Conservation (phyloP, 2,888 invertebrate species). For the Branchipolynoe longqiensis region DNA sequence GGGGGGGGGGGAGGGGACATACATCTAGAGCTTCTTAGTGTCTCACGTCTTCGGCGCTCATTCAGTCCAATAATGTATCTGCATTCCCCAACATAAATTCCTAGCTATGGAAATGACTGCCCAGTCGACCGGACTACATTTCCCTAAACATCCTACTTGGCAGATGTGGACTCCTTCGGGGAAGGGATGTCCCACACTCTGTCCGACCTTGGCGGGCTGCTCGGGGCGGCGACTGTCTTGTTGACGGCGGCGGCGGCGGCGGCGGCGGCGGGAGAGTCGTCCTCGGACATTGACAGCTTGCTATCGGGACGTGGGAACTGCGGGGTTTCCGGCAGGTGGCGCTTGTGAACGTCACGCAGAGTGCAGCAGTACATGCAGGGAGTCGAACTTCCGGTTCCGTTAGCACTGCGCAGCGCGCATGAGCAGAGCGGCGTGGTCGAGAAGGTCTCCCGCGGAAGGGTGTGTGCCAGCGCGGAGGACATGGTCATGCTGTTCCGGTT, state of each 20-base stretch:
- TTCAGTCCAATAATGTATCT: too few species aligned
- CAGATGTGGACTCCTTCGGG: too few species aligned
- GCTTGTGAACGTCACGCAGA: constrained; percentile 52
- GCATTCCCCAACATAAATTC: too few species aligned
- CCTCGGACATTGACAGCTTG: constrained; percentile 9
- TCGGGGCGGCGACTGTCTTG: background rate
- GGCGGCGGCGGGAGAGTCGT: background rate
- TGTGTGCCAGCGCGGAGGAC: constrained; percentile 1
- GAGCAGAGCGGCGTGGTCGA: constrained; percentile 15
- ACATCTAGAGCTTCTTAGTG: too few species aligned
- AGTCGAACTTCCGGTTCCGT: background rate
- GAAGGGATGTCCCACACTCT: background rate
- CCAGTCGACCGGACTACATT: too few species aligned
- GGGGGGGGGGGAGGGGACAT: too few species aligned
- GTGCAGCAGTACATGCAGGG: constrained; percentile 55
- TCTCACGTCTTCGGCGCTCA: too few species aligned
- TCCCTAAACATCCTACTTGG: too few species aligned
- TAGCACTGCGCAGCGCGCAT: background rate
- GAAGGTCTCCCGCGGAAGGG: constrained; percentile 11
- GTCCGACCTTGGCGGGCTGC: background rate
- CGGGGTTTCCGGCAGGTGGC: background rate
- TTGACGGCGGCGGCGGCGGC: background rate
- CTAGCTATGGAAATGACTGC: too few species aligned
- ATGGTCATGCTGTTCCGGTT: constrained; percentile 51
- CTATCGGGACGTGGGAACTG: constrained; percentile 13